Evolutionary conservation across 2,113 vertebrate species (phyloP).

Genomic region (Alethe castanea): DNA sequence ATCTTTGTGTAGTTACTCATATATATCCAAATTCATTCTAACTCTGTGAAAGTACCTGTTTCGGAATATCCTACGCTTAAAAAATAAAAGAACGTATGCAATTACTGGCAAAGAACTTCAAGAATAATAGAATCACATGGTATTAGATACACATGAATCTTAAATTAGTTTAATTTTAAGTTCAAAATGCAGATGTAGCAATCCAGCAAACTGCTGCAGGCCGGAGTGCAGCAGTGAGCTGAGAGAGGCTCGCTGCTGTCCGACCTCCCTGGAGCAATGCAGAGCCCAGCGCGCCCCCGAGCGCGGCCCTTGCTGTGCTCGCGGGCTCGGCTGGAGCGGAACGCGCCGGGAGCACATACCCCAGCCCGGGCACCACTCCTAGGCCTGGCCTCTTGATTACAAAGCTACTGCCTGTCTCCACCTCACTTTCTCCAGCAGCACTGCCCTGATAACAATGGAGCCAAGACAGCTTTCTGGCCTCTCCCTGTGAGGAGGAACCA

Average conservation of each 20-base stretch:
- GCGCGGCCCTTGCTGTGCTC: rapidly evolving
- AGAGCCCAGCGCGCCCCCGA: not conserved
- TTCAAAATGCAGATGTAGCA: not conserved
- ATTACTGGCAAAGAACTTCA: not conserved
- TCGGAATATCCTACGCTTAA: not conserved
- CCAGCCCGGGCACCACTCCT: not conserved
- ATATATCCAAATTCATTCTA: not conserved
- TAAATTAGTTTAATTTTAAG: not conserved
- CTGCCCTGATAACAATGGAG: not conserved
- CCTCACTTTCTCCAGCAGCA: not conserved
- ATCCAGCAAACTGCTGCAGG: not conserved
- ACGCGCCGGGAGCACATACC: not conserved
- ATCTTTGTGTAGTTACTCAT: not conserved
- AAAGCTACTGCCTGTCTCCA: not conserved
- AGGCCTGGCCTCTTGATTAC: not conserved
- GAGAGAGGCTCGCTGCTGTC: not conserved
- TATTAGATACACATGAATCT: not conserved
- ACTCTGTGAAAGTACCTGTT: not conserved
- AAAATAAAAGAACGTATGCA: not conserved
- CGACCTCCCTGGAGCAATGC: rapidly evolving
- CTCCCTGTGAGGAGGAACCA: not conserved
- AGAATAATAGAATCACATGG: not conserved
- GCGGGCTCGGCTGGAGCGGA: not conserved
- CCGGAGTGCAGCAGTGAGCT: not conserved
- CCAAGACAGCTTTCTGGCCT: not conserved